Conservation (phyloP, 53 echinoderm and acorn worm genomes). For the Mesocentrotus franciscanus region DNA sequence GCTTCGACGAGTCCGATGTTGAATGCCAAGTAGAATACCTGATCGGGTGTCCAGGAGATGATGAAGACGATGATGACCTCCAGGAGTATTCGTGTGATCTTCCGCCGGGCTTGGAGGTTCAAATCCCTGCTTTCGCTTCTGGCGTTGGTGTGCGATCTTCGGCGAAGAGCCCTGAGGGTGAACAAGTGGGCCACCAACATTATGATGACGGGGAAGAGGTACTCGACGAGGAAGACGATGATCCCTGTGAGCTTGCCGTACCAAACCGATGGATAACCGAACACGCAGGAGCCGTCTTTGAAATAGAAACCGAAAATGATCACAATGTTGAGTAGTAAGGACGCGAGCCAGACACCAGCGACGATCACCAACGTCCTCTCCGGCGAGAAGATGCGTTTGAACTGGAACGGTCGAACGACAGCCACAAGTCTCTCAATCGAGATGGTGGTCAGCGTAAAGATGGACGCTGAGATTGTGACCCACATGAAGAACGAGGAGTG, state of each 20-base stretch:
- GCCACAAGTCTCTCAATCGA: slow-evolving; percentile 76
- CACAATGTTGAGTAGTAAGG: slow-evolving; percentile 7
- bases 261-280: slow-evolving; percentile 42
- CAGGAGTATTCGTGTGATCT: slow-evolving; percentile 72
- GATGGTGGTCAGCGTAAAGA: slow-evolving; percentile 72
- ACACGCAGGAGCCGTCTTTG: slow-evolving; percentile 48
- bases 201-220: slow-evolving; percentile 68
- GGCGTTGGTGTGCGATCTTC: slow-evolving; percentile 58
- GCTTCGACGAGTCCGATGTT: slow-evolving; percentile 68
- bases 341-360: slow-evolving; percentile 55
- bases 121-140: slow-evolving; percentile 59
- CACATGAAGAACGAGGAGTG: slow-evolving; percentile 71
- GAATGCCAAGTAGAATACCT: slow-evolving; percentile 70
- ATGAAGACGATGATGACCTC: slow-evolving; percentile 81
- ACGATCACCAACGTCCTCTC: neutral
- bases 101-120: slow-evolving; percentile 60
- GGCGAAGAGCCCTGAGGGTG: slow-evolving; percentile 64
- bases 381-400: slow-evolving; percentile 65
- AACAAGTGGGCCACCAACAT: slow-evolving; percentile 74
- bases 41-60: slow-evolving; percentile 85
- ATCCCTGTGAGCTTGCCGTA: slow-evolving; percentile 69
- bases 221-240: slow-evolving; percentile 70
- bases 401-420: slow-evolving; percentile 64
- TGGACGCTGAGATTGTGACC: slow-evolving; percentile 75
- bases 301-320: slow-evolving; percentile 66